phyloP scores from a whole-genome alignment of 2,888 invertebrate genomes.

The Gymnosoma rotundatum region DNA sequence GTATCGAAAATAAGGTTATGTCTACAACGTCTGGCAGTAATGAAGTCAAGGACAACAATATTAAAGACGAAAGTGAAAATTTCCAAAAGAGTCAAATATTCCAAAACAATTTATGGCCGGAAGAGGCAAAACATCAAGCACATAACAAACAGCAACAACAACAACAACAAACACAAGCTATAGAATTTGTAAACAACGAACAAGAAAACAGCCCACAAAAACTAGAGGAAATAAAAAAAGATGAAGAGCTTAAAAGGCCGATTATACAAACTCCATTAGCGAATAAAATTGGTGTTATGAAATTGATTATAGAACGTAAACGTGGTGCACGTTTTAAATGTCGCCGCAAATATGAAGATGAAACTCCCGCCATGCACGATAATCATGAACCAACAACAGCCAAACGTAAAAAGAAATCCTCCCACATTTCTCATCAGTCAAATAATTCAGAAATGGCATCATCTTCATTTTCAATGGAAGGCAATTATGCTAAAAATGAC shows the following conservation, averaged over 20 bases:
- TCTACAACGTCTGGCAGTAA: constrained; percentile 15
- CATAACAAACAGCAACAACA: neutral
- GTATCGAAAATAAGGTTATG: constrained; percentile 26
- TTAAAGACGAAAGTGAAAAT: constrained; percentile 17
- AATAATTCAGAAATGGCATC: constrained; percentile 21
- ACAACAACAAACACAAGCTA: constrained; percentile 2
- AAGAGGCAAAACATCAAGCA: constrained; percentile 39
- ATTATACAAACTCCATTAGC: constrained; percentile 27
- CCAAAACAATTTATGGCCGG: constrained; percentile 47
- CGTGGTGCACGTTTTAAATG: constrained; percentile 59
- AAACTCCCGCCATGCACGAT: neutral
- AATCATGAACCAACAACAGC: constrained; percentile 12
- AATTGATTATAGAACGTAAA: constrained; percentile 65
- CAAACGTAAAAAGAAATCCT: constrained; percentile 47
- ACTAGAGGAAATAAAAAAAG: neutral
- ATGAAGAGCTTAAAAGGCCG: constrained; percentile 31
- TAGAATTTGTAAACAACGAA: constrained; percentile 6
- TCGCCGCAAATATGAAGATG: constrained; percentile 50
- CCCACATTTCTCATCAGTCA: neutral
- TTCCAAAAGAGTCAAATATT: constrained; percentile 4
- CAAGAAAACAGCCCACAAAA: neutral
- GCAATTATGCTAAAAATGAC: neutral
- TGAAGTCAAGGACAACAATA: constrained; percentile 34
- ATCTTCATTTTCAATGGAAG: neutral
- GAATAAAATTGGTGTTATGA: constrained; percentile 53